Conservation (phyloP, 2,888 invertebrate species). For the Leucophora obtusa region DNA sequence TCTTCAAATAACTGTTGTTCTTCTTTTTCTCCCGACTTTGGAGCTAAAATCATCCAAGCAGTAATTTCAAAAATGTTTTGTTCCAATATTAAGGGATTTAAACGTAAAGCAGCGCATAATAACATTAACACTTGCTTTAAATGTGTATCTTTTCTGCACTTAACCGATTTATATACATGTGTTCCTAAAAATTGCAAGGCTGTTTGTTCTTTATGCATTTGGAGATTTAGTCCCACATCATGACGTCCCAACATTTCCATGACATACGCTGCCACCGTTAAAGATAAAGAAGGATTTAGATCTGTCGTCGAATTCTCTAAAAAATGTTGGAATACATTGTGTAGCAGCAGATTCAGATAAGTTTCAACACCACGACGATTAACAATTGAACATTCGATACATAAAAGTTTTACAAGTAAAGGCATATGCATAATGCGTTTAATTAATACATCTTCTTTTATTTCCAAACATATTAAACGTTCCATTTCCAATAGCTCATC, state of each 20-base stretch:
- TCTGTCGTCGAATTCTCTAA: neutral
- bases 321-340: constrained; percentile 43
- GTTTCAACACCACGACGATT: constrained; percentile 66
- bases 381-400: constrained; percentile 70
- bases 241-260: constrained; percentile 73
- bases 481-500: constrained; percentile 73
- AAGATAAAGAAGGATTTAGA: constrained; percentile 45
- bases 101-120: constrained; percentile 72
- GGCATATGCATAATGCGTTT: constrained; percentile 64
- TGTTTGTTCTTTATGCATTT: constrained; percentile 20
- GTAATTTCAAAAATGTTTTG: constrained; percentile 72
- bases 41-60: constrained; percentile 70
- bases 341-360: constrained; percentile 51
- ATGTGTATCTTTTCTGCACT: constrained; percentile 57
- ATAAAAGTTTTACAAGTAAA: constrained; percentile 69
- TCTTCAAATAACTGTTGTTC: constrained; percentile 70
- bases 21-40: constrained; percentile 65
- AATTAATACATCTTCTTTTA: constrained; percentile 40
- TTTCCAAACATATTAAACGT: constrained; percentile 63
- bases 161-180: constrained; percentile 63
- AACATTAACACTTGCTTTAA: constrained; percentile 70
- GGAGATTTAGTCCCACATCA: constrained; percentile 70
- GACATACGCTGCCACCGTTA: constrained; percentile 67
- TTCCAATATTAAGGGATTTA: constrained; percentile 76
- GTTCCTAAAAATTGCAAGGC: constrained; percentile 65